These are phyloP conservation scores for Stratiolaelaps scimitus DNA, from an alignment of 1,140 invertebrate species.

Conservation along the genomic window DNA sequence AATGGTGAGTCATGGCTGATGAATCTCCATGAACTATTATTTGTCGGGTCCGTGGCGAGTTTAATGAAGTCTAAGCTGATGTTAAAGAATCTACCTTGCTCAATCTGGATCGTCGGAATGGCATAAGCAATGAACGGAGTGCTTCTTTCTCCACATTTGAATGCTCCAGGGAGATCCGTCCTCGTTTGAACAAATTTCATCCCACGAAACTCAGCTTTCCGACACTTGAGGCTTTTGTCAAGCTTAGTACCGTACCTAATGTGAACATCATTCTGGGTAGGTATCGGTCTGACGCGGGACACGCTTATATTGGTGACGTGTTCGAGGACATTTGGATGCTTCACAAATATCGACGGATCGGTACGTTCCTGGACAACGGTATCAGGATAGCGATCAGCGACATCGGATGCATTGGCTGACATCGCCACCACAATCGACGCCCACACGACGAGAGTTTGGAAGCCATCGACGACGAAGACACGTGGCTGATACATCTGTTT, in stretches of 20 bases:
- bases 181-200: background rate
- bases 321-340: background rate
- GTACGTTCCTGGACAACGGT: background rate
- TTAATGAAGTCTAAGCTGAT: constrained; percentile 17
- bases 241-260: background rate
- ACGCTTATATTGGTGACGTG: background rate
- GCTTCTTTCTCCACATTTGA: background rate
- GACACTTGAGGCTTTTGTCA: background rate
- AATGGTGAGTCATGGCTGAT: too few relatives aligned
- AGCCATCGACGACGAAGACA: background rate
- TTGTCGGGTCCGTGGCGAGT: background rate
- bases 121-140: background rate
- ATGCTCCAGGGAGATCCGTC: background rate
- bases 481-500: too few relatives aligned
- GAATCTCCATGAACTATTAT: too few relatives aligned
- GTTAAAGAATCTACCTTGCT: constrained; percentile 12
- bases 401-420: background rate
- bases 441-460: background rate
- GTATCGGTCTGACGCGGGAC: background rate
- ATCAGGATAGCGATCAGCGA: background rate
- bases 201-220: background rate
- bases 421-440: background rate
- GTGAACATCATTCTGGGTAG: background rate
- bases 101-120: background rate
- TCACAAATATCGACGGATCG: background rate